Evolutionary conservation across 2,113 vertebrate species (phyloP).

Genomic region (Stegostoma tigrinum): DNA sequence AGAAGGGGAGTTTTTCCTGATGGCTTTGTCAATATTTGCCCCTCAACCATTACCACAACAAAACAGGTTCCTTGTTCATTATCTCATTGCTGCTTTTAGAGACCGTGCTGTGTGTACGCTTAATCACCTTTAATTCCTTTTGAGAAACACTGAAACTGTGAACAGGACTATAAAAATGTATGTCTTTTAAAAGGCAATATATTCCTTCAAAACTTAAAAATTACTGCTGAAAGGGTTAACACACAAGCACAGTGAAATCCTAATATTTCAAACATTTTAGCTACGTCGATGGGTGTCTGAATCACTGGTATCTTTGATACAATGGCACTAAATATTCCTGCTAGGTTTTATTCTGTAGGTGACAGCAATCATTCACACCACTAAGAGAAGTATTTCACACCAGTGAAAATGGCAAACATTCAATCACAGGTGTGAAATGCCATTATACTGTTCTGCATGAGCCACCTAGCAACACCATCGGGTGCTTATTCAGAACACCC

Average conservation of each 20-base stretch:
- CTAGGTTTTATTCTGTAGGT: not conserved
- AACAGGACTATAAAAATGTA: not conserved
- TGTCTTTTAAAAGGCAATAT: not conserved
- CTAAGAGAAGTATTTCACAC: slow-evolving; percentile 7
- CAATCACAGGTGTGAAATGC: slow-evolving; percentile 35
- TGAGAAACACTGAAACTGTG: not conserved
- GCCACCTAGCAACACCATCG: not conserved
- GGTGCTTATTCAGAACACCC: slow-evolving; percentile 22
- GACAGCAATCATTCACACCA: not conserved
- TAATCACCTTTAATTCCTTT: not conserved
- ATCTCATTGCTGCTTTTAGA: not conserved
- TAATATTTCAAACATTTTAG: not conserved
- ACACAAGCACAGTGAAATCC: not conserved
- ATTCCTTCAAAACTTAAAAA: not conserved
- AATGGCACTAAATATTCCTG: not conserved
- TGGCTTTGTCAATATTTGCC: not conserved
- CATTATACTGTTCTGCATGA: slow-evolving; percentile 31
- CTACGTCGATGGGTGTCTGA: not conserved
- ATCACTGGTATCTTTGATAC: not conserved
- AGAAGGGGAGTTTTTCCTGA: not conserved
- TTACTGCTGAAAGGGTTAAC: not conserved
- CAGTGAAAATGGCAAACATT: not conserved
- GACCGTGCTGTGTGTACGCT: not conserved
- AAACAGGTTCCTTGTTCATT: not conserved
- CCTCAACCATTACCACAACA: not conserved